Evolutionary conservation across 2,888 invertebrate species (phyloP).

Genomic region (Antitype chi): DNA sequence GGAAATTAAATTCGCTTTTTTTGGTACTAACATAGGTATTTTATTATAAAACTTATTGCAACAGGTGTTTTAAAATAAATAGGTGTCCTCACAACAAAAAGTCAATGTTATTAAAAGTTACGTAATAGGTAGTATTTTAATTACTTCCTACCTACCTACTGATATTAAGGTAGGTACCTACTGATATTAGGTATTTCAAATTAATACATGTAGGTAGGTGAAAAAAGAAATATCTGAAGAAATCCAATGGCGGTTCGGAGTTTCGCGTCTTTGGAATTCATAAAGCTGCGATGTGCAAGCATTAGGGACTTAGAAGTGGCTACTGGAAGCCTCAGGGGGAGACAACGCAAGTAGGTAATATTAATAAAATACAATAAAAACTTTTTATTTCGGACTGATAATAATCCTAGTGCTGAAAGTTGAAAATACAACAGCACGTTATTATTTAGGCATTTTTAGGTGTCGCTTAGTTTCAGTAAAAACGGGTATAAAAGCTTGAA

Average conservation of each 20-base stretch:
- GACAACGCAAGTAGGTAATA: too few species aligned
- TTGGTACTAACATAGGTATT: neutral
- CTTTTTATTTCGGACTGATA: too few species aligned
- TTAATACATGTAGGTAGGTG: neutral
- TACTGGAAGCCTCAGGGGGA: neutral
- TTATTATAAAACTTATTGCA: constrained; percentile 8
- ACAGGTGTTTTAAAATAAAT: constrained; percentile 14
- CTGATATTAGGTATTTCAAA: neutral
- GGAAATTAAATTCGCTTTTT: neutral
- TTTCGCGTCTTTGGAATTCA: neutral
- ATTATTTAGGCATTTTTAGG: too few species aligned
- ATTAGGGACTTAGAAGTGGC: too few species aligned
- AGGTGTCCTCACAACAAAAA: neutral
- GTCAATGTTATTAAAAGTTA: neutral
- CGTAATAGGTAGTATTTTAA: neutral
- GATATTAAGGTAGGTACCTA: neutral
- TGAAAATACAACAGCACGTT: too few species aligned
- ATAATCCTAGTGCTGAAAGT: too few species aligned
- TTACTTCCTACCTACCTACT: constrained; percentile 6
- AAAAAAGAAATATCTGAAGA: too few species aligned
- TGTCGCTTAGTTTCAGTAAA: too few species aligned
- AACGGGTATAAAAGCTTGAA: too few species aligned
- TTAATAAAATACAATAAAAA: too few species aligned
- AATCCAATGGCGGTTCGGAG: neutral
- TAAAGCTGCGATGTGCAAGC: neutral